phyloP scores from a whole-genome alignment of 2,888 invertebrate species.

The Hyles lineata region DNA sequence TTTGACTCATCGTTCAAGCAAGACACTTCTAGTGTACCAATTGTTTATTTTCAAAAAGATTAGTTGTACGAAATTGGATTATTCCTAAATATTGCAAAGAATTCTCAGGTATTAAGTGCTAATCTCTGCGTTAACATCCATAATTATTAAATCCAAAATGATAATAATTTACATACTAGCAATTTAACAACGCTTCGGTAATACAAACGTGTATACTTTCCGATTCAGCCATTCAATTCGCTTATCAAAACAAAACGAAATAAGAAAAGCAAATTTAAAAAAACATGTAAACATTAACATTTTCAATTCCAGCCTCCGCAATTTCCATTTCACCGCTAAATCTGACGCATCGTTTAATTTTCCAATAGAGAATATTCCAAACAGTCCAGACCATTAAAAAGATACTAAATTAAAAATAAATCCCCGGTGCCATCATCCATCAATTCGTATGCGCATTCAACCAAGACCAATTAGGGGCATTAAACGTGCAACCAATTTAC shows the following conservation, averaged over 20 bases:
- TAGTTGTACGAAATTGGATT: too few species aligned
- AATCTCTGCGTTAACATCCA: too few species aligned
- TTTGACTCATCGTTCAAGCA: too few species aligned
- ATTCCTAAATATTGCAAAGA: too few species aligned
- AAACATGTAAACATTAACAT: background rate
- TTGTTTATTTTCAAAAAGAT: too few species aligned
- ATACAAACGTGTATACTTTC: too few species aligned
- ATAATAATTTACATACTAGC: too few species aligned
- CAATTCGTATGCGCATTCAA: conserved; percentile 45
- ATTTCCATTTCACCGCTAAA: background rate
- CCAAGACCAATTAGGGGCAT: conserved; percentile 57
- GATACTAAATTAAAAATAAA: conserved; percentile 10
- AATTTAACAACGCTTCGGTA: too few species aligned
- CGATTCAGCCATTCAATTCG: too few species aligned
- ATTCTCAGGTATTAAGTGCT: too few species aligned
- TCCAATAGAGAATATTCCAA: background rate
- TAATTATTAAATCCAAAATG: too few species aligned
- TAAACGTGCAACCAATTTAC: conserved; percentile 50
- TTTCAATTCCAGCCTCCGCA: background rate
- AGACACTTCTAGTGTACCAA: too few species aligned
- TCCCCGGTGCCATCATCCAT: conserved; percentile 35
- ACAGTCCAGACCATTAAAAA: conserved; percentile 8
- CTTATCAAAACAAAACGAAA: background rate
- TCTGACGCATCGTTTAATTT: background rate
- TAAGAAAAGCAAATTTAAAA: background rate